A percentile compares a stretch with the other conserved stretches of the same genome.
phyloP scores from a whole-genome alignment of 2,888 invertebrate genomes.

The Parnassius glacialis region DNA sequence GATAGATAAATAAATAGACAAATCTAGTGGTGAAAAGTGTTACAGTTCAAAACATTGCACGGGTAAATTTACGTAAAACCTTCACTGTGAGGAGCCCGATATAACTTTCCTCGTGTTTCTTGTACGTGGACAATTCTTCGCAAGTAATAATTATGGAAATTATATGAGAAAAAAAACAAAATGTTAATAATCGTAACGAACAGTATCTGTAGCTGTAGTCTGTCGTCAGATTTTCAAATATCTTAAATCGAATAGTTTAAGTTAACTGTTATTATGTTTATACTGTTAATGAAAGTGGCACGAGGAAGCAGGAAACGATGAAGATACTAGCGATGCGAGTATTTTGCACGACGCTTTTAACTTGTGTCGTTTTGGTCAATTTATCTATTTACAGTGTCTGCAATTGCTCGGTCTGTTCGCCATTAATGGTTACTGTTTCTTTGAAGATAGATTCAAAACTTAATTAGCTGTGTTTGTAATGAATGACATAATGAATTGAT shows the following conservation, averaged over 20 bases:
- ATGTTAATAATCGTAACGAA: no score
- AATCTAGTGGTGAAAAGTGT: no score
- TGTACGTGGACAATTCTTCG: no score
- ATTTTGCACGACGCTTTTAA: slow-evolving; percentile 23
- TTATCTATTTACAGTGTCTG: slow-evolving; percentile 21
- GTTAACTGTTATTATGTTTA: neutral
- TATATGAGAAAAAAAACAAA: no score
- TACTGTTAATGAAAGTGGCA: slow-evolving; percentile 16
- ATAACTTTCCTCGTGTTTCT: no score
- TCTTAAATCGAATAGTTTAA: neutral
- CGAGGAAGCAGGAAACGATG: slow-evolving; percentile 23
- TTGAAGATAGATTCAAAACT: slow-evolving; percentile 16
- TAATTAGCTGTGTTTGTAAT: slow-evolving; percentile 22
- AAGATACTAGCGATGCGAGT: slow-evolving; percentile 21
- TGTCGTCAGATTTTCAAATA: no score
- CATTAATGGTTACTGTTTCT: slow-evolving; percentile 17
- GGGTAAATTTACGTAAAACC: no score
- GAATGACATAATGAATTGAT: slow-evolving; percentile 16
- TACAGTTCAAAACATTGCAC: no score
- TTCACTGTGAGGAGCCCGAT: no score
- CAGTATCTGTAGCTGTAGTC: no score
- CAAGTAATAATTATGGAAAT: no score
- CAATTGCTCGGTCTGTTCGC: slow-evolving; percentile 11
- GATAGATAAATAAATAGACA: no score
- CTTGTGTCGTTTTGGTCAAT: slow-evolving; percentile 25